Percentiles rank a stretch among this genome's conserved stretches.
Evolutionary conservation across 2,113 vertebrate genomes (phyloP).

Genomic region (Ahaetulla prasina): DNA sequence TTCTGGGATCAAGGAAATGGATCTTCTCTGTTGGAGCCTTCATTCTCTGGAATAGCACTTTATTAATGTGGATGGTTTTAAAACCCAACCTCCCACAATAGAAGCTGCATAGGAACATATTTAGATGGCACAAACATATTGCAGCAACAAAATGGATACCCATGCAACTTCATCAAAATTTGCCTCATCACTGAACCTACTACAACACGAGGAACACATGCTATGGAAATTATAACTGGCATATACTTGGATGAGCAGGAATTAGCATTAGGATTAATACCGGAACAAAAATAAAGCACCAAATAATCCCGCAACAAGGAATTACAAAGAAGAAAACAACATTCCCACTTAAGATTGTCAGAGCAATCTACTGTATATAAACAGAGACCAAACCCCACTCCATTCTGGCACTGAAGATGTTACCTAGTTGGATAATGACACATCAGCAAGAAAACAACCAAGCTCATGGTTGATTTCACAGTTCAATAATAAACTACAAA

Average conservation of each 20-base stretch:
- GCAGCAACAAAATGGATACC: background rate
- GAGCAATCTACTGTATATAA: background rate
- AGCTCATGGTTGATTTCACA: background rate
- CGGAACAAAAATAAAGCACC: background rate
- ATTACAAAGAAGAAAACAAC: background rate
- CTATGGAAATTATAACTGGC: background rate
- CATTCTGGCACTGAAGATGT: background rate
- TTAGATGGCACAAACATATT: background rate
- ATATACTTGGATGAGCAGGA: no score
- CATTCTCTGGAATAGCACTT: background rate
- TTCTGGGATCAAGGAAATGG: background rate
- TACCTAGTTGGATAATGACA: background rate
- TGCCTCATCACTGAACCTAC: background rate
- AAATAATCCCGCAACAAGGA: background rate
- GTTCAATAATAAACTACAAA: background rate
- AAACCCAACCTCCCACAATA: background rate
- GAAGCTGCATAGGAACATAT: background rate
- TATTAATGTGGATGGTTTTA: background rate
- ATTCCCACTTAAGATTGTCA: background rate
- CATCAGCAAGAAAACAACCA: background rate
- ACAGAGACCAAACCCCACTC: background rate
- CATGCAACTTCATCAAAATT: background rate
- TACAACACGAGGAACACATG: background rate
- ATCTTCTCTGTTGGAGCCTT: background rate
- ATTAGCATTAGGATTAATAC: no score